These are phyloP conservation scores for Psilanteris sp. DNA, from an alignment of 1,140 invertebrate species.

Conservation along the genomic window DNA sequence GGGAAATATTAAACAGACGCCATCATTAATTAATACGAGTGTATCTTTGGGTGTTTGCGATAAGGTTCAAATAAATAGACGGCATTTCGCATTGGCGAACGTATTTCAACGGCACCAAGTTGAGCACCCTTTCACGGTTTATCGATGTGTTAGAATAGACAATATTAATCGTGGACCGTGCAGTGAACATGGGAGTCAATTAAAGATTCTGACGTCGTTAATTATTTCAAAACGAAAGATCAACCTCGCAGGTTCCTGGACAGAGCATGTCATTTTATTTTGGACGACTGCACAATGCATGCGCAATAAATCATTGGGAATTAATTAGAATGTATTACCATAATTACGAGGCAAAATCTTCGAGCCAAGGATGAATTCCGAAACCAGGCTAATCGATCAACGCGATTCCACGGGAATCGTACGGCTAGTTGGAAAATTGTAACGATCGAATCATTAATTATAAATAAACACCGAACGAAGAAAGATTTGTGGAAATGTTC, in stretches of 20 bases:
- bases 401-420: neutral
- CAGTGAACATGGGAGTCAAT: constrained; percentile 20
- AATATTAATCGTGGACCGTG: neutral
- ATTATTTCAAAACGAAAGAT: constrained; percentile 22
- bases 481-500: too few relatives aligned
- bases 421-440: too few relatives aligned
- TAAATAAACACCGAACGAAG: too few relatives aligned
- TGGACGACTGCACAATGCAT: constrained; percentile 10
- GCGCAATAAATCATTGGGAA: constrained; percentile 52
- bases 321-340: constrained; percentile 57
- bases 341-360: constrained; percentile 47
- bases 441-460: constrained; percentile 51
- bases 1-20: constrained; percentile 39
- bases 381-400: constrained; percentile 28
- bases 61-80: constrained; percentile 39
- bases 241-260: constrained; percentile 3
- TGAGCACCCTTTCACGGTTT: too few relatives aligned
- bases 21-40: constrained; percentile 53
- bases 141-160: constrained; percentile 4
- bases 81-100: constrained; percentile 22
- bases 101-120: too few relatives aligned
- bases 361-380: constrained; percentile 18
- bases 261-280: constrained; percentile 26
- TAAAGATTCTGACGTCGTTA: constrained; percentile 20
- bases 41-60: constrained; percentile 9